phyloP scores from a whole-genome alignment of 2,797 vertebrate species.

The Myripristis murdjan region DNA sequence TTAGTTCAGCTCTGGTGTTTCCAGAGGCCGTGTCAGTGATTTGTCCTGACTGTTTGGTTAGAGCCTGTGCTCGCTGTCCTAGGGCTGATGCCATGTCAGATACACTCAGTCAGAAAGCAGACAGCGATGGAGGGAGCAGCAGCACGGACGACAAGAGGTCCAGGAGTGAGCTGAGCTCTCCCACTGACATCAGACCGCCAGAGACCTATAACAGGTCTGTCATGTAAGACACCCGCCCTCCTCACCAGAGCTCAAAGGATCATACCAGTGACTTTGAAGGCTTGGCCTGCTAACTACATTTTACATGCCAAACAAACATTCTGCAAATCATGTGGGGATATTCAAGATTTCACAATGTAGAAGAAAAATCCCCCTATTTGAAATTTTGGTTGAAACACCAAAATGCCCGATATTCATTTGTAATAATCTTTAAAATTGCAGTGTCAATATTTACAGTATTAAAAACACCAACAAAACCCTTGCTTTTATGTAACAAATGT shows the following conservation, averaged over 20 bases:
- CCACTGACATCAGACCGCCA: constrained; percentile 91
- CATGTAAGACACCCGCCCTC: constrained; percentile 78
- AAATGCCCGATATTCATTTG: too few relatives aligned
- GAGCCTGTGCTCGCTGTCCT: constrained; percentile 23
- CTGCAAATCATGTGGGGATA: too few relatives aligned
- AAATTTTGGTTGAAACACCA: too few relatives aligned
- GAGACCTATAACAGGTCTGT: constrained; percentile 90
- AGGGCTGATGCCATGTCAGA: constrained; percentile 96
- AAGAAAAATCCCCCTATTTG: too few relatives aligned
- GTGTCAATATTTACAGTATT: too few relatives aligned
- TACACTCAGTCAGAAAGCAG: constrained; percentile 93
- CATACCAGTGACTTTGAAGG: too few relatives aligned
- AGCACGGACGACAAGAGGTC: constrained; percentile 94
- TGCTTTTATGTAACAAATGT: too few relatives aligned
- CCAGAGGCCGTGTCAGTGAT: constrained; percentile 5
- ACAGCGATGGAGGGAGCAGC: constrained; percentile 95
- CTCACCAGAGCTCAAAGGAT: not conserved
- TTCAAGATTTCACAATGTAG: too few relatives aligned
- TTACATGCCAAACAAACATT: too few relatives aligned
- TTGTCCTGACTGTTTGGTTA: constrained; percentile 33
- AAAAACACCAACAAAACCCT: too few relatives aligned
- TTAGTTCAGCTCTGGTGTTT: constrained; percentile 34
- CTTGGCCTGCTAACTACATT: too few relatives aligned
- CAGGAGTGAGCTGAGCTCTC: constrained; percentile 94
- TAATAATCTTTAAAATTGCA: too few relatives aligned